Evolutionary conservation across 2,888 invertebrate species (phyloP).

Genomic region (Platycheirus rosarum): DNA sequence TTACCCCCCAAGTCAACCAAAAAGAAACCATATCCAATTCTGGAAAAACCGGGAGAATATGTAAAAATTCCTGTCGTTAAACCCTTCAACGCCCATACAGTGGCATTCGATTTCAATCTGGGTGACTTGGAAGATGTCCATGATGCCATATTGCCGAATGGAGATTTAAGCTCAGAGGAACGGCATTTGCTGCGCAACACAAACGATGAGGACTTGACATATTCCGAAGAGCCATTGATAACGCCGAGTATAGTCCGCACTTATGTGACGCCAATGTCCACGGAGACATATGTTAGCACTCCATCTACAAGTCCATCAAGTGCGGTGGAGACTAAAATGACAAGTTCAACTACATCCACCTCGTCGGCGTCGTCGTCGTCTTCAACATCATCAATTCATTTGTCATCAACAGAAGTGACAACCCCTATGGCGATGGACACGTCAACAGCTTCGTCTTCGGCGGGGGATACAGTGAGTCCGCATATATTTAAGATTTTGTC

Average conservation of each 20-base stretch:
- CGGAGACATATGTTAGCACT: slow-evolving; percentile 51
- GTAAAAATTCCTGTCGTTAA: slow-evolving; percentile 79
- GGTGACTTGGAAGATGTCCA: slow-evolving; percentile 80
- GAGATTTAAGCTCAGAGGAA: slow-evolving; percentile 79
- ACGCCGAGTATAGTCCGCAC: slow-evolving; percentile 41
- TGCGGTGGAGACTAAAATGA: slow-evolving; percentile 50
- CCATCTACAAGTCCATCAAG: slow-evolving; percentile 44
- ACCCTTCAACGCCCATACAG: slow-evolving; percentile 80
- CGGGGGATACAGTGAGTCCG: slow-evolving; percentile 72
- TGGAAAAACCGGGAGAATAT: slow-evolving; percentile 78
- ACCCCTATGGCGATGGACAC: slow-evolving; percentile 2
- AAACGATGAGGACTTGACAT: slow-evolving; percentile 74
- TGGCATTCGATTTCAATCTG: slow-evolving; percentile 81
- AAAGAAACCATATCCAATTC: slow-evolving; percentile 79
- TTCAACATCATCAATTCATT: neutral
- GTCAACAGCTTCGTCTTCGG: slow-evolving; percentile 63
- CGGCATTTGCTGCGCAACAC: slow-evolving; percentile 78
- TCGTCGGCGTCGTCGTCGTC: slow-evolving; percentile 24
- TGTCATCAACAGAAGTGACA: slow-evolving; percentile 28
- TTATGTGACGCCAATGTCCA: slow-evolving; percentile 67
- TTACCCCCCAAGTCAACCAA: slow-evolving; percentile 78
- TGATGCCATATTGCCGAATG: slow-evolving; percentile 78
- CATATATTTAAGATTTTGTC: slow-evolving; percentile 80
- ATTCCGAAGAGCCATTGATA: slow-evolving; percentile 73
- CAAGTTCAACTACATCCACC: slow-evolving; percentile 54